These are phyloP conservation scores for Parazoanthus atlanticus DNA, from an alignment of 92 coral and sea anemone genomes.

Conservation along the genomic window DNA sequence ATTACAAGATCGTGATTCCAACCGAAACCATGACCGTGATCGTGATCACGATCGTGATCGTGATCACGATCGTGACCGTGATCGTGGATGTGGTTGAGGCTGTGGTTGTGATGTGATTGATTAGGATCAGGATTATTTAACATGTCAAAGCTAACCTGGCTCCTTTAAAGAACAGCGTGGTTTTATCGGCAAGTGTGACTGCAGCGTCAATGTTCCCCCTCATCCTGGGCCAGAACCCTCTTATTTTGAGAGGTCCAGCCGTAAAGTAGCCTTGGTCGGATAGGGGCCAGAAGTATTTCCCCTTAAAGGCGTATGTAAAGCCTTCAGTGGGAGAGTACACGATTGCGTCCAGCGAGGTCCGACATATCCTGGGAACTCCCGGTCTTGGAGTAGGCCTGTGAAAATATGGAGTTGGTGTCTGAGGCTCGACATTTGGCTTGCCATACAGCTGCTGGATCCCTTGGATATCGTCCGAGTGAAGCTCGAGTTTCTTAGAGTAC, in stretches of 20 bases:
- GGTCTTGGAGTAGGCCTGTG: slow-evolving; percentile 29
- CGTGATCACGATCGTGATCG: background rate
- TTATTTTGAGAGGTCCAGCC: slow-evolving; percentile 57
- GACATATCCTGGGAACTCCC: slow-evolving; percentile 39
- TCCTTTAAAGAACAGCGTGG: slow-evolving; percentile 90
- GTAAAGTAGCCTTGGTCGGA: slow-evolving; percentile 41
- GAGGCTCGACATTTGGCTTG: slow-evolving; percentile 32
- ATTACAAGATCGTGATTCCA: no score
- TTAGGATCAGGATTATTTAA: background rate
- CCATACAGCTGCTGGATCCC: slow-evolving; percentile 91
- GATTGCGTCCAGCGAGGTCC: slow-evolving; percentile 50
- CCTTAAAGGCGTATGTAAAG: slow-evolving; percentile 52
- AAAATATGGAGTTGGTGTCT: slow-evolving; percentile 37
- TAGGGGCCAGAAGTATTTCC: slow-evolving; percentile 50
- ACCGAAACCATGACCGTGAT: background rate
- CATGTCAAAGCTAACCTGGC: slow-evolving; percentile 33
- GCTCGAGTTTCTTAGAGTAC: slow-evolving; percentile 56
- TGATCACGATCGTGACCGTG: background rate
- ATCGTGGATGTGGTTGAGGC: background rate
- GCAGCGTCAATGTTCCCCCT: slow-evolving; percentile 81
- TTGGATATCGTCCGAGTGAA: slow-evolving; percentile 79
- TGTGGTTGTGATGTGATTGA: background rate
- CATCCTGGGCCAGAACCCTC: slow-evolving; percentile 71
- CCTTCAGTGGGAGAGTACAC: slow-evolving; percentile 40
- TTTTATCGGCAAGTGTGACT: slow-evolving; percentile 65